A percentile compares a stretch with the other conserved stretches of the same genome.
Conservation (phyloP, 2,888 invertebrate genomes). For the Oasisia sp. region DNA sequence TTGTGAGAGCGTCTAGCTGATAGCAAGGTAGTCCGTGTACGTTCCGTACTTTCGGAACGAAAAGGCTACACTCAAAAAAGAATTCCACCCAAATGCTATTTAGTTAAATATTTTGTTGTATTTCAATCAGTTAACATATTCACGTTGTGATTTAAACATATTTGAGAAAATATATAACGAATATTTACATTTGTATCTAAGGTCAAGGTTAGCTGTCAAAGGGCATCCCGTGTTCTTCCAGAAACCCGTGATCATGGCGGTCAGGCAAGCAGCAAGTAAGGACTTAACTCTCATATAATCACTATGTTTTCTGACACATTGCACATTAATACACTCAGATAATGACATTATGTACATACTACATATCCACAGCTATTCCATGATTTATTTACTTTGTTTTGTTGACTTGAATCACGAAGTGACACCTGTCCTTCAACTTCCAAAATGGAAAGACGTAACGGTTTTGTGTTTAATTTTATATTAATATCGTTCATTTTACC, state of each 20-base stretch:
- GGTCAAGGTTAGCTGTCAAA: conserved; percentile 12
- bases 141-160: not conserved
- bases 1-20: not conserved
- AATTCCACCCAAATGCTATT: not conserved
- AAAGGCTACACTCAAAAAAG: not conserved
- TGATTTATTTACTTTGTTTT: not conserved
- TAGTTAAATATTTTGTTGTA: not conserved
- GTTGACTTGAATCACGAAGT: not conserved
- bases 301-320: not conserved
- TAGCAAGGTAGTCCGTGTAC: not conserved
- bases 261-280: conserved; percentile 13
- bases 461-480: not conserved
- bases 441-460: not conserved
- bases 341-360: not conserved
- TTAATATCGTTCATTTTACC: not conserved
- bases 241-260: conserved; percentile 2
- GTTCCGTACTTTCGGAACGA: not conserved
- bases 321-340: not conserved
- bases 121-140: not conserved
- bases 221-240: conserved; percentile 10
- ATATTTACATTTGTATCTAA: not conserved
- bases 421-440: conserved; percentile 10
- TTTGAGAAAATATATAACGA: not conserved
- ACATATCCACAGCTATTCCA: not conserved
- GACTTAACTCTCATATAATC: not conserved